Percentiles rank a stretch among this genome's conserved stretches.
These are phyloP conservation scores for Watsonalla binaria DNA, from an alignment of 2,888 invertebrate genomes.

Conservation along the genomic window DNA sequence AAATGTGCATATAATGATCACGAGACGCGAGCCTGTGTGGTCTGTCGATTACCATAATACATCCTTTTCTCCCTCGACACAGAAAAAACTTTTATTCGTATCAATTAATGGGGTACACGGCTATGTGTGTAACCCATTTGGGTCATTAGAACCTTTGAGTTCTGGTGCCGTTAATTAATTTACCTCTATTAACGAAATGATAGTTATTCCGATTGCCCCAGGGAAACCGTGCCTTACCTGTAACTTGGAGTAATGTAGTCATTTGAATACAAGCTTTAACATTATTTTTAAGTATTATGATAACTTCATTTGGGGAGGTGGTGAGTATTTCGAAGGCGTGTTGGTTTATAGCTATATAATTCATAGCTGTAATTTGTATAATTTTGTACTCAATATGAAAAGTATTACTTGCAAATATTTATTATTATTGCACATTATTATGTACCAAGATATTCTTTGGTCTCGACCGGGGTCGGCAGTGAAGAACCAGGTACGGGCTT, in stretches of 20 bases:
- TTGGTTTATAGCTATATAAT: no score
- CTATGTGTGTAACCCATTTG: slow-evolving; percentile 56
- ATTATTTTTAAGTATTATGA: background rate
- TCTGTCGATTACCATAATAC: slow-evolving; percentile 50
- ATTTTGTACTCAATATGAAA: no score
- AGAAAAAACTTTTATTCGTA: slow-evolving; percentile 48
- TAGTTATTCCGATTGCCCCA: slow-evolving; percentile 43
- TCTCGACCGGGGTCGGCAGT: no score
- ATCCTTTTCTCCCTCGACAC: slow-evolving; percentile 42
- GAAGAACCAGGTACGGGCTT: no score
- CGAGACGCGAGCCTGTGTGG: slow-evolving; percentile 66
- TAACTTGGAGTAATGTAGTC: slow-evolving; percentile 24
- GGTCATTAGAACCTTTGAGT: slow-evolving; percentile 56
- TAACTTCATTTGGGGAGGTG: no score
- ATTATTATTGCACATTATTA: no score
- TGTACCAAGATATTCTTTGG: no score
- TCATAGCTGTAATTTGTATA: no score
- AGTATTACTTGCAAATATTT: no score
- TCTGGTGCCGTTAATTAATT: slow-evolving; percentile 65
- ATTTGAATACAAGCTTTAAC: slow-evolving; percentile 10
- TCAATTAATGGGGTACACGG: slow-evolving; percentile 61
- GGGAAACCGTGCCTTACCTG: slow-evolving; percentile 29
- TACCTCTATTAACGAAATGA: slow-evolving; percentile 59
- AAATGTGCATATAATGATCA: slow-evolving; percentile 76
- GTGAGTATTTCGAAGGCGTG: no score